Conservation (phyloP, 2,113 vertebrate genomes). For the Pollachius pollachius region DNA sequence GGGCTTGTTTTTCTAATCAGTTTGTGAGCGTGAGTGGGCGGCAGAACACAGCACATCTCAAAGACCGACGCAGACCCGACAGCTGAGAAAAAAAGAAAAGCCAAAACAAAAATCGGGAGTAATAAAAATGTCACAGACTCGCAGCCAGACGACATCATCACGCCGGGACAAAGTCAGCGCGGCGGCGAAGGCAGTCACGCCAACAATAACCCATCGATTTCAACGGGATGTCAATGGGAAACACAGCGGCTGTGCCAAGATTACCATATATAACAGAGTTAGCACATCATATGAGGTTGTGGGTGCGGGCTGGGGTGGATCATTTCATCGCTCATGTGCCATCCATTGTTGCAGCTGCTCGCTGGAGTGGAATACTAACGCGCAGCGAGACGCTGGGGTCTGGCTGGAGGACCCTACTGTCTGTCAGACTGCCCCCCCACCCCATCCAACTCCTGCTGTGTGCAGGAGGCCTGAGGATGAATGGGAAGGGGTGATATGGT, state of each 20-base stretch:
- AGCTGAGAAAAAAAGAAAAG: not conserved
- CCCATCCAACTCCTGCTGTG: slow-evolving; percentile 57
- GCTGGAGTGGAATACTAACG: slow-evolving; percentile 53
- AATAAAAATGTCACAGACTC: slow-evolving; percentile 4
- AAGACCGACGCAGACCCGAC: not conserved
- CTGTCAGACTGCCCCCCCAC: slow-evolving; percentile 43
- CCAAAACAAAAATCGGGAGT: no score
- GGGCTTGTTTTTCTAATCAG: slow-evolving; percentile 3
- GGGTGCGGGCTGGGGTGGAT: slow-evolving; percentile 31
- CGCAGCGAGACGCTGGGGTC: slow-evolving; percentile 39
- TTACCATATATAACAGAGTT: slow-evolving; percentile 36
- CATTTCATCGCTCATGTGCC: slow-evolving; percentile 37
- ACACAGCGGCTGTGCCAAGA: not conserved
- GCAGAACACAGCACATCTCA: not conserved
- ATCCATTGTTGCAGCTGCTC: slow-evolving; percentile 48
- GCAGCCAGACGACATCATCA: slow-evolving; percentile 14
- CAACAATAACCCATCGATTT: no score
- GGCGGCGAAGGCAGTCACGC: no score
- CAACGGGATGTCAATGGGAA: not conserved
- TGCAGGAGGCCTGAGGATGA: no score
- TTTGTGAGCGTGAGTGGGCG: not conserved
- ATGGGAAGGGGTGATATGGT: slow-evolving; percentile 15
- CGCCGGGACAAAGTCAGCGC: slow-evolving; percentile 12
- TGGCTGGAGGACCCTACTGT: slow-evolving; percentile 47
- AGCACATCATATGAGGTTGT: not conserved